Evolutionary conservation across 2,888 invertebrate species (phyloP).

Genomic region (Coelinius sp.): DNA sequence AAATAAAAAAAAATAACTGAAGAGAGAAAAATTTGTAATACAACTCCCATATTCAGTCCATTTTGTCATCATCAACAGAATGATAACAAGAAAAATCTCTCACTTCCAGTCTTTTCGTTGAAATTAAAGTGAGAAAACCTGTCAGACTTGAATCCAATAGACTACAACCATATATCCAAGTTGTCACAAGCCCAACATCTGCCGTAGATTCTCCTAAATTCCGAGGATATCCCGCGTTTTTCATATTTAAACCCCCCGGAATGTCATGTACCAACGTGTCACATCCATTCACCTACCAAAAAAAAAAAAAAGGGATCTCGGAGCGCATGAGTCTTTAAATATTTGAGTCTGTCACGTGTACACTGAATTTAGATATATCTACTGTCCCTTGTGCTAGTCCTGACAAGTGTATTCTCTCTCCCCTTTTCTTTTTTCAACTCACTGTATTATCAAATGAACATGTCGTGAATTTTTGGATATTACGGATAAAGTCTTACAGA

Average conservation of each 20-base stretch:
- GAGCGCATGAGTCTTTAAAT: conserved; percentile 33
- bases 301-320: conserved; percentile 40
- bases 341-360: conserved; percentile 37
- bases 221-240: conserved; percentile 28
- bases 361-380: conserved; percentile 12
- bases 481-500: not conserved
- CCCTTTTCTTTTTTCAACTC: not conserved
- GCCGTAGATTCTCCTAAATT: conserved; percentile 22
- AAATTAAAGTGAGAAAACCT: conserved; percentile 27
- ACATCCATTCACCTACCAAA: conserved; percentile 21
- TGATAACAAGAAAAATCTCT: not conserved
- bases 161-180: conserved; percentile 26
- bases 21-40: too few species aligned
- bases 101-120: conserved; percentile 1
- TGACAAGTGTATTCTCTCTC: not conserved
- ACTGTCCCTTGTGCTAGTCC: not conserved
- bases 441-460: conserved; percentile 17
- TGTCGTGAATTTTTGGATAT: not conserved
- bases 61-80: not conserved
- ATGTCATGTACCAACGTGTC: conserved; percentile 28
- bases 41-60: not conserved
- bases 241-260: conserved; percentile 35
- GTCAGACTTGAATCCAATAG: conserved; percentile 28
- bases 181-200: not conserved
- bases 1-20: conserved; percentile 27